phyloP scores from a whole-genome alignment of 2,888 invertebrate genomes.

The Phaedon cochleariae region DNA sequence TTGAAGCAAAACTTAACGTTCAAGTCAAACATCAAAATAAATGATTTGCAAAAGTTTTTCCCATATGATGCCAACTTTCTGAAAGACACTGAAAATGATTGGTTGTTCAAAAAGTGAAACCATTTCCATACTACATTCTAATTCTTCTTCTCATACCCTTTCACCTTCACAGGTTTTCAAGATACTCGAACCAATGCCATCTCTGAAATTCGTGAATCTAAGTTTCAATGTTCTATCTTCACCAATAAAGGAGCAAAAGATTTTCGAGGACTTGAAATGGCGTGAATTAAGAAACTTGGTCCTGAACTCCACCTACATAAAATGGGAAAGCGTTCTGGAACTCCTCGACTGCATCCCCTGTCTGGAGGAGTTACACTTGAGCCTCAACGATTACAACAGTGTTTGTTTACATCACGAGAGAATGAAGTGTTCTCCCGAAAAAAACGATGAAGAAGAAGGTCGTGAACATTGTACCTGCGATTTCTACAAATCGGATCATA shows the following conservation, averaged over 20 bases:
- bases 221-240: slow-evolving; percentile 87
- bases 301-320: slow-evolving; percentile 85
- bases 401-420: slow-evolving; percentile 71
- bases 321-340: slow-evolving; percentile 84
- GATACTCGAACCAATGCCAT: slow-evolving; percentile 87
- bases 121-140: no score
- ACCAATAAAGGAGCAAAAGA: slow-evolving; percentile 64
- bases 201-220: slow-evolving; percentile 89
- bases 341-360: slow-evolving; percentile 79
- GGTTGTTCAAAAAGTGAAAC: no score
- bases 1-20: no score
- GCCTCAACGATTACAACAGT: slow-evolving; percentile 86
- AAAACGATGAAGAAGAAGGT: slow-evolving; percentile 32
- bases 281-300: slow-evolving; percentile 79
- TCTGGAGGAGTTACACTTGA: slow-evolving; percentile 91
- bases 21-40: no score
- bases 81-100: no score
- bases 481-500: slow-evolving; percentile 45
- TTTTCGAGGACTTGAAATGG: slow-evolving; percentile 61
- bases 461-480: slow-evolving; percentile 7
- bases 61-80: no score
- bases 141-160: no score
- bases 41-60: no score
- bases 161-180: slow-evolving; percentile 80
- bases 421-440: slow-evolving; percentile 44